Evolutionary conservation across 2,797 vertebrate species (phyloP).

Genomic region (Myotis myotis): DNA sequence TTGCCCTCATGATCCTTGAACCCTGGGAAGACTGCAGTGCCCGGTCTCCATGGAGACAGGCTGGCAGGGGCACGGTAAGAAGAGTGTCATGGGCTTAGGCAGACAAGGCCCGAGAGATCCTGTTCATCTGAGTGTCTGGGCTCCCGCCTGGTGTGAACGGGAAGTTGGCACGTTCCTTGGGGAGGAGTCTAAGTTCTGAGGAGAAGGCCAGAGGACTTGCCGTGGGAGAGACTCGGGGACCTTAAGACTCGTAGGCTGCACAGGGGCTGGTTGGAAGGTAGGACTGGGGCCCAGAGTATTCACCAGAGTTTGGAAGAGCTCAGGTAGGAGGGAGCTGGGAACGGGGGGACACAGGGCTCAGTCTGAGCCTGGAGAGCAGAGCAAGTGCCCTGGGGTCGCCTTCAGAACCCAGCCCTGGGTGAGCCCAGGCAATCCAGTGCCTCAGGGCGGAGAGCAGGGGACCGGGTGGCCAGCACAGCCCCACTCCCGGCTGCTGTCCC

Average conservation of each 20-base stretch:
- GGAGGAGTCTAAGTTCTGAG: not conserved
- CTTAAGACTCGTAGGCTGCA: not conserved
- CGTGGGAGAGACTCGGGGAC: not conserved
- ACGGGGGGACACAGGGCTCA: not conserved
- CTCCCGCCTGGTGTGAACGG: not conserved
- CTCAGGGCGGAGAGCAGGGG: not conserved
- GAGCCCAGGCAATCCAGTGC: not conserved
- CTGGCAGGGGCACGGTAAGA: not conserved
- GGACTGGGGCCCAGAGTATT: not conserved
- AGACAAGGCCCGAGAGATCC: not conserved
- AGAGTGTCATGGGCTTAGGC: no score
- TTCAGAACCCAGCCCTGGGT: no score
- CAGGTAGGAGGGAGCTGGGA: not conserved
- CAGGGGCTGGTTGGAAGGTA: not conserved
- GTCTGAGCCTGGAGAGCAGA: not conserved
- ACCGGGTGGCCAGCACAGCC: not conserved
- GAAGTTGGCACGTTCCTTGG: fast-evolving
- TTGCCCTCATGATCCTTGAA: not conserved
- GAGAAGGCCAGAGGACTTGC: not conserved
- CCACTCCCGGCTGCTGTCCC: not conserved
- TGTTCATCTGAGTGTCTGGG: not conserved
- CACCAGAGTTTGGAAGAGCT: not conserved
- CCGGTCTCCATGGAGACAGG: not conserved
- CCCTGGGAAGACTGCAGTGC: not conserved
- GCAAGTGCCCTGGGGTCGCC: fast-evolving